Conservation (phyloP, 2,113 vertebrate species). For the Cichladusa arquata region DNA sequence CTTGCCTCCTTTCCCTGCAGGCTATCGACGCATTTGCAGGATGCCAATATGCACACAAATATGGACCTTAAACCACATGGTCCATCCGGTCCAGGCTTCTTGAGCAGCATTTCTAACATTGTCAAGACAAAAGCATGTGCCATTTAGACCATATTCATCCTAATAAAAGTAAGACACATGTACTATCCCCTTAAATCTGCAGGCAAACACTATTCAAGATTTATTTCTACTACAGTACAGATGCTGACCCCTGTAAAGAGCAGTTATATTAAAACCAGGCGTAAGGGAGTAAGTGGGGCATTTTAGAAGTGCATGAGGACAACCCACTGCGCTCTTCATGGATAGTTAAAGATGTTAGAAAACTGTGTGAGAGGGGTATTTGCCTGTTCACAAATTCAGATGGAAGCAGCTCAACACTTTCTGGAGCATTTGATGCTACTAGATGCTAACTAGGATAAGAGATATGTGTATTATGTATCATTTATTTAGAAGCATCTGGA, state of each 20-base stretch:
- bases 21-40: not conserved
- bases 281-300: not conserved
- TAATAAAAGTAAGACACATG: not conserved
- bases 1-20: slow-evolving; percentile 8
- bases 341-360: not conserved
- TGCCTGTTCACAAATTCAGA: not conserved
- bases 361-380: not conserved
- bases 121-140: not conserved
- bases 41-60: not conserved
- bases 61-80: not conserved
- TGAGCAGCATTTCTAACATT: not conserved
- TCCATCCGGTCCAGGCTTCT: not conserved
- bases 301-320: not conserved
- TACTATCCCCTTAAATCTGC: not conserved
- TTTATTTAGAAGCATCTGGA: not conserved
- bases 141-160: not conserved
- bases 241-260: slow-evolving; percentile 12
- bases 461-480: not conserved
- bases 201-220: not conserved
- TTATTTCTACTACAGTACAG: not conserved
- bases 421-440: not conserved
- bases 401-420: not conserved
- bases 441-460: not conserved
- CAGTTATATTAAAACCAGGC: slow-evolving; percentile 19
- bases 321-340: not conserved